Percentiles rank a stretch among this genome's conserved stretches.
Conservation (phyloP, 2,113 vertebrate species). For the Vicugna pacos region DNA sequence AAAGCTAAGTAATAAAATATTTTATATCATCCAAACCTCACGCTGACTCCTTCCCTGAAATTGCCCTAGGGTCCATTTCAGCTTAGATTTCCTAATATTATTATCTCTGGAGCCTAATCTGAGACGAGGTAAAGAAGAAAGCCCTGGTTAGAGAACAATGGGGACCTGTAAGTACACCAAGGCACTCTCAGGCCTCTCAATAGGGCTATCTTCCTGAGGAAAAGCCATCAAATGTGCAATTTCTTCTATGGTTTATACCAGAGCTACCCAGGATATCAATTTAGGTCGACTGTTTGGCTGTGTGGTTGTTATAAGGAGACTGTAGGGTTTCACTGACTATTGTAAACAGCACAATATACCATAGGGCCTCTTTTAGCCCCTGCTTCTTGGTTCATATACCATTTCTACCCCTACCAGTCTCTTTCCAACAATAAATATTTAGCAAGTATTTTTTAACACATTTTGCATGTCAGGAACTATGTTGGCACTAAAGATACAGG, state of each 20-base stretch:
- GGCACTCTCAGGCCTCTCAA: slow-evolving; percentile 3
- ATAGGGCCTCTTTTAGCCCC: neutral
- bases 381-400: slow-evolving; percentile 29
- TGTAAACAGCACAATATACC: slow-evolving; percentile 43
- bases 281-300: slow-evolving; percentile 49
- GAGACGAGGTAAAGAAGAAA: slow-evolving; percentile 65
- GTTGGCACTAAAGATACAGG: slow-evolving; percentile 5
- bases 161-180: slow-evolving; percentile 35
- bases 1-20: slow-evolving; percentile 56
- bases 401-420: slow-evolving; percentile 11
- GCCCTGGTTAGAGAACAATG: slow-evolving; percentile 4
- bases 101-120: slow-evolving; percentile 44
- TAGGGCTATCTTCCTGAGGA: slow-evolving; percentile 26
- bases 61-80: slow-evolving; percentile 34
- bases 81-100: slow-evolving; percentile 64
- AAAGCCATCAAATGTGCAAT: slow-evolving; percentile 44
- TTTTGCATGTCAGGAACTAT: slow-evolving; percentile 36
- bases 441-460: slow-evolving; percentile 15
- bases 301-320: slow-evolving; percentile 35
- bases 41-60: slow-evolving; percentile 28
- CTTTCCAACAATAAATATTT: slow-evolving; percentile 52
- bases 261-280: slow-evolving; percentile 16
- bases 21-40: slow-evolving; percentile 49
- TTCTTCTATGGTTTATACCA: slow-evolving; percentile 54
- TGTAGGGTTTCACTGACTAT: slow-evolving; percentile 29